phyloP scores from a whole-genome alignment of 2,797 vertebrate species.

The Rhabdophis nuchalis region DNA sequence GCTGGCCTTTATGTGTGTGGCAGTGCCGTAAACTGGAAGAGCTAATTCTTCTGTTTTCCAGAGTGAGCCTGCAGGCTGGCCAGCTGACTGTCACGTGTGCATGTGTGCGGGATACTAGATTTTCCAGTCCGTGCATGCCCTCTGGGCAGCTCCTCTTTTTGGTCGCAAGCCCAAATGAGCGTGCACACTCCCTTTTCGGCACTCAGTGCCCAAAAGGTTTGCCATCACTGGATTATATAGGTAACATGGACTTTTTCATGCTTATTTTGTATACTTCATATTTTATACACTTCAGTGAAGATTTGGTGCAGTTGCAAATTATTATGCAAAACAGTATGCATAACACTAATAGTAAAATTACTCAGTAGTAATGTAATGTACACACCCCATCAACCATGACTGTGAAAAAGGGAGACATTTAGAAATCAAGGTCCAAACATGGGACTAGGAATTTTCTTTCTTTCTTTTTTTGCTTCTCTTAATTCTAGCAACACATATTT shows the following conservation, averaged over 20 bases:
- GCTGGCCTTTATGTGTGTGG: too few relatives aligned
- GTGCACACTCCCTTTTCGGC: too few relatives aligned
- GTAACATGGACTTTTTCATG: slow-evolving; percentile 29
- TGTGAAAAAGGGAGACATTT: background rate
- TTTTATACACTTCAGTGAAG: slow-evolving; percentile 6
- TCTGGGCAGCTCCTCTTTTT: too few relatives aligned
- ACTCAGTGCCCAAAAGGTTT: too few relatives aligned
- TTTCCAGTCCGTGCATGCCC: too few relatives aligned
- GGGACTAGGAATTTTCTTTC: background rate
- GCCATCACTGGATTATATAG: background rate
- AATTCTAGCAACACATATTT: background rate
- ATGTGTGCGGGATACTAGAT: too few relatives aligned
- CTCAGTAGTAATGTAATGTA: background rate
- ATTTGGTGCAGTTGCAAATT: background rate
- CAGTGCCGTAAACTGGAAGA: too few relatives aligned
- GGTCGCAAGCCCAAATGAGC: too few relatives aligned
- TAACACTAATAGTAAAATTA: too few relatives aligned
- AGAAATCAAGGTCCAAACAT: background rate
- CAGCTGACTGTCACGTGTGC: too few relatives aligned
- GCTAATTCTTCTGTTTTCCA: too few relatives aligned
- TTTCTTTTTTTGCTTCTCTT: background rate
- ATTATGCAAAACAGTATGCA: background rate
- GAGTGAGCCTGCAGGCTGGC: too few relatives aligned
- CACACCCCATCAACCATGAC: background rate
- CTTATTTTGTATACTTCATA: slow-evolving; percentile 36